Evolutionary conservation across 2,888 invertebrate species (phyloP).

Genomic region (Ophioninae sp.): DNA sequence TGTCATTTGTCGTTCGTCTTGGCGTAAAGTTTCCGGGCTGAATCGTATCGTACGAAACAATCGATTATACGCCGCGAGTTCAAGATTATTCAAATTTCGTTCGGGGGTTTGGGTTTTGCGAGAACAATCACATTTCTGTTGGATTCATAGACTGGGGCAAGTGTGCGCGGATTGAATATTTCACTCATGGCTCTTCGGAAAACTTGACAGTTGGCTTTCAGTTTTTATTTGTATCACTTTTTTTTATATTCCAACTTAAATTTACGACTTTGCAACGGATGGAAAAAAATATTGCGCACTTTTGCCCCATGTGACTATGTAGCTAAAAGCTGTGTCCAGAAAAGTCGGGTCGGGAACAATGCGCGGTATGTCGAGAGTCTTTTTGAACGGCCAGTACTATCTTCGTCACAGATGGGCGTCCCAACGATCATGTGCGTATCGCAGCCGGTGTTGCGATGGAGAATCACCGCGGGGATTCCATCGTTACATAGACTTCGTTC

Average conservation of each 20-base stretch:
- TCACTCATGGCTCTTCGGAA: no score
- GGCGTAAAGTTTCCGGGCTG: neutral
- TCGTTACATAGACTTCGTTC: neutral
- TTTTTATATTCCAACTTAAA: no score
- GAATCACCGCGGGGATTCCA: slow-evolving; percentile 51
- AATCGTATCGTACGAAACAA: neutral
- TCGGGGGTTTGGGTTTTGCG: no score
- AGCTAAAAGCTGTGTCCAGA: neutral
- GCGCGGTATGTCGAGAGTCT: slow-evolving; percentile 57
- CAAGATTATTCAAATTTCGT: no score
- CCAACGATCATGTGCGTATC: slow-evolving; percentile 46
- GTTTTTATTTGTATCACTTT: no score
- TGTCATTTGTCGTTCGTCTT: neutral
- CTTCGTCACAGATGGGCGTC: slow-evolving; percentile 44
- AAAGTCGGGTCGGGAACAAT: slow-evolving; percentile 38
- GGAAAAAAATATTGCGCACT: no score
- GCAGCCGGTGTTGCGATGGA: slow-evolving; percentile 51
- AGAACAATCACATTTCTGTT: no score
- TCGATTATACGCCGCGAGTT: neutral
- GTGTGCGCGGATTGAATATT: no score
- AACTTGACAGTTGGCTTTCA: no score
- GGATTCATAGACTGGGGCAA: no score
- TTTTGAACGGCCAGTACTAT: slow-evolving; percentile 12
- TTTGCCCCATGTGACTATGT: no score
- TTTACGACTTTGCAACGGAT: no score